Percentiles rank a stretch among this genome's conserved stretches.
These are phyloP conservation scores for Catharus fuscescens DNA, from an alignment of 2,113 vertebrate species.

Conservation along the genomic window DNA sequence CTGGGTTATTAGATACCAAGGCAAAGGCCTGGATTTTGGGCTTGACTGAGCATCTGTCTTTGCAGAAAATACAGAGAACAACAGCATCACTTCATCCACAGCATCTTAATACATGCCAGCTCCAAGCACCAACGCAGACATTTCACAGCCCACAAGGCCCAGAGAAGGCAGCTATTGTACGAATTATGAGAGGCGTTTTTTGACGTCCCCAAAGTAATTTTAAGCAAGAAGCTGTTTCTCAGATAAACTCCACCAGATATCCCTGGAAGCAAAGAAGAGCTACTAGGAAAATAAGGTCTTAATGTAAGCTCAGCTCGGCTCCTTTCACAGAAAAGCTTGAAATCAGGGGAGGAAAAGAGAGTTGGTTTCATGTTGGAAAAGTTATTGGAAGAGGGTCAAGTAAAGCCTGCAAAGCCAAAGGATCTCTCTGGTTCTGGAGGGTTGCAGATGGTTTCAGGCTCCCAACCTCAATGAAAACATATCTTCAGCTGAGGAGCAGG, in stretches of 20 bases:
- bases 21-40: slow-evolving; percentile 38
- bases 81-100: slow-evolving; percentile 10
- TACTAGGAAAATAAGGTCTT: background rate
- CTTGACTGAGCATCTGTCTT: slow-evolving; percentile 41
- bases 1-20: slow-evolving; percentile 8
- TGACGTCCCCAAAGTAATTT: background rate
- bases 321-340: background rate
- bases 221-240: slow-evolving; percentile 10
- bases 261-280: background rate
- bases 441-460: background rate
- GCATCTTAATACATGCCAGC: background rate
- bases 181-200: background rate
- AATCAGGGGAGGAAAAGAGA: background rate
- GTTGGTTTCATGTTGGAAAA: background rate
- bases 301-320: background rate
- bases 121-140: background rate
- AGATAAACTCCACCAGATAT: background rate
- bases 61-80: slow-evolving; percentile 12
- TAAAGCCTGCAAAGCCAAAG: background rate
- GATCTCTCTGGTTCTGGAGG: background rate
- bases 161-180: slow-evolving; percentile 46
- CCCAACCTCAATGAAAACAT: background rate
- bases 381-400: background rate
- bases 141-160: slow-evolving; percentile 44
- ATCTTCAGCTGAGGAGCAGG: background rate